Evolutionary conservation across 2,888 invertebrate genomes (phyloP), one percentile per base, ranked within the genome.

Genomic region (Stenotaenia linearis): DNA sequence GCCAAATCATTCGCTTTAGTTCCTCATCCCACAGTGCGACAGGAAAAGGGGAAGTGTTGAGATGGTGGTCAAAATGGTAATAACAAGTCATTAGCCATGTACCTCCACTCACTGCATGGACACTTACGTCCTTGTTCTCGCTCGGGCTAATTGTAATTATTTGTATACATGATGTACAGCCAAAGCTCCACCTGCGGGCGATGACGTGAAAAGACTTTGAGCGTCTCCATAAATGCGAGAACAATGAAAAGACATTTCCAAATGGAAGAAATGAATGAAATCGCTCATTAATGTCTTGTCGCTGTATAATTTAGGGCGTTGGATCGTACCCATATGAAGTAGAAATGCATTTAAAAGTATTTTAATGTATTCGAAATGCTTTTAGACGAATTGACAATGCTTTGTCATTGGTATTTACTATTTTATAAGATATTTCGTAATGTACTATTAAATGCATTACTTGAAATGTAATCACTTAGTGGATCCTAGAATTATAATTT

Each of bases 201-300:
- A 69, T 69, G 69, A 69, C 69, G 69, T 69, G 69, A 69, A 69
- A 69, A 69, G 69, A 69, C 69, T 69, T 69, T 69, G 69, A 69
- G 69, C 69, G 25, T 69, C 69, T 23, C 69, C 69, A 69, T 69
- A 69, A 25, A 28, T 10, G 69, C 25, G 25, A 69, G 69, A 69
- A 69, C 69, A 69, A 69, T 69, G 28, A 23, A 69, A n/a, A 69
- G 15, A 69, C 28, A 15, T 69, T 69, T 1, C n/a, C n/a, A 12
- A 69, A 1, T 12, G 9, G n/a, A 69, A 69, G n/a, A 61, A 23
- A 15, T 1, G 1, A 25, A 69, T n/a, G 25, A 69, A 69, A 45
- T 7, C 3, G 18, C n/a, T 69, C 69, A 69, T 69, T 69, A 69
- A 69, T 69, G 69, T 69, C 69, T 69, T 23, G 25, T 28, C 28